Evolutionary conservation across 2,888 invertebrate species (phyloP).

Genomic region (Conchocele bisecta): DNA sequence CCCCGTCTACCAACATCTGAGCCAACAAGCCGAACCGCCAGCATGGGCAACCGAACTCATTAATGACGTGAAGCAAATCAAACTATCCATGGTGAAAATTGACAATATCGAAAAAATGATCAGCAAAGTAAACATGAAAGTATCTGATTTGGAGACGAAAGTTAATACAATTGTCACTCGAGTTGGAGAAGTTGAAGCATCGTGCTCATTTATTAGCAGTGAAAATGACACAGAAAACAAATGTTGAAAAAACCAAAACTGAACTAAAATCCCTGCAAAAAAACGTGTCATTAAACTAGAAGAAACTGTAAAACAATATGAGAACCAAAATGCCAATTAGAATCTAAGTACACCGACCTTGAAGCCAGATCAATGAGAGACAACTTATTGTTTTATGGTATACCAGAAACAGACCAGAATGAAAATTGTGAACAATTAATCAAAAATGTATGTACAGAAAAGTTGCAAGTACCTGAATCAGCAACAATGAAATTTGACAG

Average conservation of each 20-base stretch:
- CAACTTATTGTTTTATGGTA: slow-evolving; percentile 1
- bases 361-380: neutral
- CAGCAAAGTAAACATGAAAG: neutral
- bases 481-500: neutral
- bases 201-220: neutral
- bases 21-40: neutral
- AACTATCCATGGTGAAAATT: neutral
- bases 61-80: neutral
- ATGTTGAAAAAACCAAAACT: neutral
- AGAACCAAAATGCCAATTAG: neutral
- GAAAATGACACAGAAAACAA: neutral
- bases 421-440: neutral
- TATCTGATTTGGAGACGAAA: neutral
- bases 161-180: neutral
- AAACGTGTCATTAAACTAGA: neutral
- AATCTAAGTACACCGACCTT: neutral
- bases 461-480: neutral
- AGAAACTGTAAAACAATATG: neutral
- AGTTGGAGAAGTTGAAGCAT: neutral
- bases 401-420: neutral
- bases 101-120: neutral
- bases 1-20: neutral
- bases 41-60: neutral
- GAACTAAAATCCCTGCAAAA: neutral
- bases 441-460: neutral